phyloP scores from a whole-genome alignment of 2,888 invertebrate species.

The Tetrapedia diversipes region DNA sequence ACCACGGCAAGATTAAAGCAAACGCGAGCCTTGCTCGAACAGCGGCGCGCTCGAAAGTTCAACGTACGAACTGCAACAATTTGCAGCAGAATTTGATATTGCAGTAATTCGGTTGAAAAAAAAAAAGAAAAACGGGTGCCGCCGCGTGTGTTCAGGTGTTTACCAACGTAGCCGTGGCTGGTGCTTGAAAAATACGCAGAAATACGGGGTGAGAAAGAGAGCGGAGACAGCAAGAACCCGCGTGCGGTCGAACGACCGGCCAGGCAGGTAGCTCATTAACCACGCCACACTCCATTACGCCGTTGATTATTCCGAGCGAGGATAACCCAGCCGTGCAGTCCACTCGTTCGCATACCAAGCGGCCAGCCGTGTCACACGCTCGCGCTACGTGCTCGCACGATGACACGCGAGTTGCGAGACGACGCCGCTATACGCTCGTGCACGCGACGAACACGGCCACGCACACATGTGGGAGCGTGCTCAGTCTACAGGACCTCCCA shows the following conservation, averaged over 20 bases:
- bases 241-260: not conserved
- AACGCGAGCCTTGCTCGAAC: too few relatives aligned
- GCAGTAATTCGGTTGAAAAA: too few relatives aligned
- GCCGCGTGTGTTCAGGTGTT: too few relatives aligned
- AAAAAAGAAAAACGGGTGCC: too few relatives aligned
- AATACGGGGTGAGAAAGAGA: not conserved
- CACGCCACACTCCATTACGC: slow-evolving; percentile 31
- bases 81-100: too few relatives aligned
- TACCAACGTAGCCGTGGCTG: too few relatives aligned
- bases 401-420: slow-evolving; percentile 25
- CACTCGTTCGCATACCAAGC: slow-evolving; percentile 36
- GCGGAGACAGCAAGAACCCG: too few relatives aligned
- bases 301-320: slow-evolving; percentile 25
- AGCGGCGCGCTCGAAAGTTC: too few relatives aligned
- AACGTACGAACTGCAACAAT: too few relatives aligned
- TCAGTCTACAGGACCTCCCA: slow-evolving; percentile 31
- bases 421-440: not conserved
- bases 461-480: not conserved
- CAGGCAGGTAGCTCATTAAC: slow-evolving; percentile 24
- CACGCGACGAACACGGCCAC: not conserved
- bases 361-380: slow-evolving; percentile 14
- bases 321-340: slow-evolving; percentile 18
- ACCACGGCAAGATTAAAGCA: too few relatives aligned
- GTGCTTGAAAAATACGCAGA: too few relatives aligned
- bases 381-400: slow-evolving; percentile 24